Conservation (phyloP, 2,888 invertebrate genomes). For the Caenorhabditis wallacei region DNA sequence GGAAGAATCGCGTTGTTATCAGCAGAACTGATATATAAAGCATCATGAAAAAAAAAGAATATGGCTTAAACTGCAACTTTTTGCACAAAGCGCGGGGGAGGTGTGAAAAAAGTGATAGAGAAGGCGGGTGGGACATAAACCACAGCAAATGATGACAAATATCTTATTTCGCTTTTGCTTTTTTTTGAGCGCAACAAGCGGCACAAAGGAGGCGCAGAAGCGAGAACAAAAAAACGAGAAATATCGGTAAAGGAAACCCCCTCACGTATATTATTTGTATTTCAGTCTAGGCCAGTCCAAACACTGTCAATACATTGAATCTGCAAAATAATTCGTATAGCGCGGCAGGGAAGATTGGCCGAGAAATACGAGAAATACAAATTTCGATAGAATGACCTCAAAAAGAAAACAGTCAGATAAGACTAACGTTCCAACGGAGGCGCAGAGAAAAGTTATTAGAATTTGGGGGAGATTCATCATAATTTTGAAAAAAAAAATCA, state of each 20-base stretch:
- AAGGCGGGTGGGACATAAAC: constrained; percentile 26
- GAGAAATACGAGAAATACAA: not conserved
- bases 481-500: no score
- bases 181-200: constrained; percentile 6
- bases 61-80: not conserved
- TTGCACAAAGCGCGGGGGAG: constrained; percentile 9
- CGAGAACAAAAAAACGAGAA: not conserved
- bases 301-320: no score
- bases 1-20: no score
- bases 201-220: constrained; percentile 10
- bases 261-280: no score
- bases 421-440: no score
- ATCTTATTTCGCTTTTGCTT: constrained; percentile 16
- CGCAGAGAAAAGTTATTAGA: not conserved
- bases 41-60: not conserved
- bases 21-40: not conserved
- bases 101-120: constrained; percentile 56
- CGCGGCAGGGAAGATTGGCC: not conserved
- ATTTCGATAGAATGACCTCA: constrained; percentile 13
- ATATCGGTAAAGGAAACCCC: not conserved
- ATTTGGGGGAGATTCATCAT: not conserved
- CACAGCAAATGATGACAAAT: constrained; percentile 52
- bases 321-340: no score
- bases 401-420: constrained; percentile 1
- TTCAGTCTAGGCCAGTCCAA: no score